Conservation (phyloP, 2,888 invertebrate genomes). For the Anodontia alba region DNA sequence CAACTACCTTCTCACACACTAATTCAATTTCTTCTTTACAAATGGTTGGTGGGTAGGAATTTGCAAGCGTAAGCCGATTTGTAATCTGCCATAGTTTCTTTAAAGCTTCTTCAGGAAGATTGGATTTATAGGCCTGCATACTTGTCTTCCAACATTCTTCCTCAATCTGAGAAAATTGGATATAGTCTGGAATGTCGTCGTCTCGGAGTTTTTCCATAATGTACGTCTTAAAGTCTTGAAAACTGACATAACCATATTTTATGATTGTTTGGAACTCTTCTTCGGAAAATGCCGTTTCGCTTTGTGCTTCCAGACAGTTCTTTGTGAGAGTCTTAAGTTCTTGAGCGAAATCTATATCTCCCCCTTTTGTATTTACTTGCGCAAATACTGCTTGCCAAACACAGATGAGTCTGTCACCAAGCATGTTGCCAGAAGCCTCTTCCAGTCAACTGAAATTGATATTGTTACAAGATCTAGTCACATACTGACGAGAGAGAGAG, state of each 20-base stretch:
- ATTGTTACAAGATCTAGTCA: too few species aligned
- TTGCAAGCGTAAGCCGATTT: conserved; percentile 47
- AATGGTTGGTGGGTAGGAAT: conserved; percentile 49
- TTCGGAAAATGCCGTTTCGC: background rate
- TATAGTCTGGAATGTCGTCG: background rate
- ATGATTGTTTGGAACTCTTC: background rate
- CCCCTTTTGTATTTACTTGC: background rate
- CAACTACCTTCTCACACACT: conserved; percentile 46
- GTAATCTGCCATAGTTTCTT: conserved; percentile 53
- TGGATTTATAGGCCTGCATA: conserved; percentile 22
- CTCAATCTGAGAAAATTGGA: conserved; percentile 34
- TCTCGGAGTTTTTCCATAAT: conserved; percentile 14
- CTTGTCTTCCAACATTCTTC: conserved; percentile 1
- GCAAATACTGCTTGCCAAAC: conserved; percentile 55
- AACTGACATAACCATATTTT: conserved; percentile 14
- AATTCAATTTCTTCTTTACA: conserved; percentile 37
- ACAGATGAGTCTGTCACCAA: conserved; percentile 51
- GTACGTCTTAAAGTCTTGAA: conserved; percentile 30
- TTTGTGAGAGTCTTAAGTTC: background rate
- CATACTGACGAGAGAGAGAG: too few species aligned
- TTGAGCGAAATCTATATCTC: background rate
- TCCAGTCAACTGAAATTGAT: too few species aligned
- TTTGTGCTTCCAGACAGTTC: background rate
- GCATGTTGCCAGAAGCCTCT: conserved; percentile 30
- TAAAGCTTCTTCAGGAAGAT: conserved; percentile 19